Evolutionary conservation across 2,888 invertebrate genomes (phyloP).

Genomic region (Caenorhabditis macrosperma): DNA sequence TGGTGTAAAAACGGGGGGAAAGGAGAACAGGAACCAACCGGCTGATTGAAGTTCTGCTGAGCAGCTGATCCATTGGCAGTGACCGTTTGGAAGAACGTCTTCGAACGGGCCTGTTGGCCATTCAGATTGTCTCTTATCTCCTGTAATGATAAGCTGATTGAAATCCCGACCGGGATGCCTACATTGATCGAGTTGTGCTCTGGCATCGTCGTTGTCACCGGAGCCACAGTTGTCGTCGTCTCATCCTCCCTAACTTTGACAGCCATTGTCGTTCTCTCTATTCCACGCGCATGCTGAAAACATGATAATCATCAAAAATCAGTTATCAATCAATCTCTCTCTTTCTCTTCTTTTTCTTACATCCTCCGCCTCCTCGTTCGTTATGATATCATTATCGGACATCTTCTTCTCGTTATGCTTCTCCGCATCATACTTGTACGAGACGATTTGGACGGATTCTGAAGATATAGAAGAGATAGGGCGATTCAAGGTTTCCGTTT

Average conservation of each 20-base stretch:
- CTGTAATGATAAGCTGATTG: neutral
- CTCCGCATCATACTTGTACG: slow-evolving; percentile 64
- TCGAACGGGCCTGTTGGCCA: slow-evolving; percentile 7
- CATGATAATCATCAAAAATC: slow-evolving; percentile 17
- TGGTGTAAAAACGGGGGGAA: neutral
- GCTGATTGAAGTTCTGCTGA: slow-evolving; percentile 11
- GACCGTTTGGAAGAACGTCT: slow-evolving; percentile 58
- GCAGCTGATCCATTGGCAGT: slow-evolving; percentile 46
- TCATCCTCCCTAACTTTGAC: slow-evolving; percentile 52
- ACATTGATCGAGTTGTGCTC: slow-evolving; percentile 58
- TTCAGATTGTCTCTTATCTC: slow-evolving; percentile 24
- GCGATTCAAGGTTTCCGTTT: neutral
- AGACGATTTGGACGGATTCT: slow-evolving; percentile 59
- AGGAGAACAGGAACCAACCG: neutral
- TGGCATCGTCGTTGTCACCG: slow-evolving; percentile 49
- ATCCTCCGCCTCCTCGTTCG: slow-evolving; percentile 59
- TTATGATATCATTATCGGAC: slow-evolving; percentile 59
- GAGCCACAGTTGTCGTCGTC: slow-evolving; percentile 23
- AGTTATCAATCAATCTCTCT: neutral
- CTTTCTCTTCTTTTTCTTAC: slow-evolving; percentile 43
- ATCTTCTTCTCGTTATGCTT: slow-evolving; percentile 69
- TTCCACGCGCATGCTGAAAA: slow-evolving; percentile 61
- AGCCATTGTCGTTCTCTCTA: slow-evolving; percentile 67
- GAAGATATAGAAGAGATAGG: neutral
- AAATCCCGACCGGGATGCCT: neutral